phyloP scores from a whole-genome alignment of 2,113 vertebrate species.

The Corythaixoides concolor region DNA sequence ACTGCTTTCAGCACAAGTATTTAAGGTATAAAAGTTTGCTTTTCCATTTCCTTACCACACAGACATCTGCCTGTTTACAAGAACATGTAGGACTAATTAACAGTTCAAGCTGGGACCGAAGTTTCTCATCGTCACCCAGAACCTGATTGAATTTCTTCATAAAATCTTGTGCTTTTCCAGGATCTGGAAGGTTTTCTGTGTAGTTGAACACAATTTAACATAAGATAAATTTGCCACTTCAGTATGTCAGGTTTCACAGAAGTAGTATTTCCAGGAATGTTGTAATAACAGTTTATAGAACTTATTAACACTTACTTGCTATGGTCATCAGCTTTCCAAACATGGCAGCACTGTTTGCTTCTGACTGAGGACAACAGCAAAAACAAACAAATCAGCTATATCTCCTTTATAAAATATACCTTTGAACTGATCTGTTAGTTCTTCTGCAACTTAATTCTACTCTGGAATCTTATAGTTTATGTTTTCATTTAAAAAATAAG shows the following conservation, averaged over 20 bases:
- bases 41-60: slow-evolving; percentile 87
- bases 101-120: slow-evolving; percentile 89
- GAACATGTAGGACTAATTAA: slow-evolving; percentile 97
- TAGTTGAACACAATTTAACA: slow-evolving; percentile 36
- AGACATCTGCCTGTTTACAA: slow-evolving; percentile 97
- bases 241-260: neutral
- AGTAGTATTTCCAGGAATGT: neutral
- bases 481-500: neutral
- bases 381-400: slow-evolving; percentile 6
- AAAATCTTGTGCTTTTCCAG: slow-evolving; percentile 98
- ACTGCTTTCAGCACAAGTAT: neutral
- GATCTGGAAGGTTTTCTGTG: slow-evolving; percentile 95
- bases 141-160: slow-evolving; percentile 99
- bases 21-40: neutral
- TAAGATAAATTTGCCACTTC: neutral
- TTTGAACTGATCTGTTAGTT: neutral
- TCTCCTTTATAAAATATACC: neutral
- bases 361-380: slow-evolving; percentile 83
- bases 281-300: neutral
- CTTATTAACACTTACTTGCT: slow-evolving; percentile 86
- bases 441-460: neutral
- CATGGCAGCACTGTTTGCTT: slow-evolving; percentile 94
- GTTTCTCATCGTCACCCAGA: slow-evolving; percentile 96
- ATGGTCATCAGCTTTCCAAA: slow-evolving; percentile 97
- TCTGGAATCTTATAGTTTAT: neutral